Conservation (phyloP, 2,888 invertebrate species). For the Eristalis intricaria region DNA sequence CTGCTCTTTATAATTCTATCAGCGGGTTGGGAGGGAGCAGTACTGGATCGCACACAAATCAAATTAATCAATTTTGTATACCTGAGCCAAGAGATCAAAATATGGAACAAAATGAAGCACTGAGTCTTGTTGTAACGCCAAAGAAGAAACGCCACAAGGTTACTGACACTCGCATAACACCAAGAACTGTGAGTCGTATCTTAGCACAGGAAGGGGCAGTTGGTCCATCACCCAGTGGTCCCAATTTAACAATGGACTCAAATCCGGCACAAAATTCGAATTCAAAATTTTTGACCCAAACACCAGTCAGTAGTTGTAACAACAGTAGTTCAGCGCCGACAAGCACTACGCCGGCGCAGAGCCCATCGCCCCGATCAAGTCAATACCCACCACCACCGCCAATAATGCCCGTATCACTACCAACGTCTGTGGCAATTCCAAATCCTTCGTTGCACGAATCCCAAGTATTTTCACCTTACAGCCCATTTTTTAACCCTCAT, state of each 20-base stretch:
- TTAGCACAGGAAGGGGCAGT: conserved; percentile 91
- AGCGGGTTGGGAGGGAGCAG: conserved; percentile 82
- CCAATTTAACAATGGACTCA: conserved; percentile 80
- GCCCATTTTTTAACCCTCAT: conserved; percentile 90
- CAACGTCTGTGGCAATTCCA: conserved; percentile 97
- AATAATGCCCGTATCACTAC: conserved; percentile 93
- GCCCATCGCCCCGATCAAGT: conserved; percentile 87
- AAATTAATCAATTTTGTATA: conserved; percentile 83
- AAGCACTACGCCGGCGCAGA: conserved; percentile 82
- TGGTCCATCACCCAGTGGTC: conserved; percentile 83
- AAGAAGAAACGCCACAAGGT: conserved; percentile 99
- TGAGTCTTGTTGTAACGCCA: conserved; percentile 96
- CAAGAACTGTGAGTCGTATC: conserved; percentile 93
- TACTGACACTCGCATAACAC: conserved; percentile 95
- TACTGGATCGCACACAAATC: conserved; percentile 73
- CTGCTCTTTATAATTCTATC: conserved; percentile 86
- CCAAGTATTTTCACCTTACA: conserved; percentile 95
- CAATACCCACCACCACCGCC: conserved; percentile 85
- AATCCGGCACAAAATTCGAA: conserved; percentile 81
- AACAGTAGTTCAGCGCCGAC: conserved; percentile 76
- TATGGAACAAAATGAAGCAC: conserved; percentile 95
- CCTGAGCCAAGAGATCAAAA: conserved; percentile 85
- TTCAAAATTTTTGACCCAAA: conserved; percentile 59
- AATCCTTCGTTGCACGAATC: conserved; percentile 97
- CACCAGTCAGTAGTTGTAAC: conserved; percentile 33